These are phyloP conservation scores for Tinamus major DNA, from an alignment of 2,797 vertebrate species.

Conservation along the genomic window DNA sequence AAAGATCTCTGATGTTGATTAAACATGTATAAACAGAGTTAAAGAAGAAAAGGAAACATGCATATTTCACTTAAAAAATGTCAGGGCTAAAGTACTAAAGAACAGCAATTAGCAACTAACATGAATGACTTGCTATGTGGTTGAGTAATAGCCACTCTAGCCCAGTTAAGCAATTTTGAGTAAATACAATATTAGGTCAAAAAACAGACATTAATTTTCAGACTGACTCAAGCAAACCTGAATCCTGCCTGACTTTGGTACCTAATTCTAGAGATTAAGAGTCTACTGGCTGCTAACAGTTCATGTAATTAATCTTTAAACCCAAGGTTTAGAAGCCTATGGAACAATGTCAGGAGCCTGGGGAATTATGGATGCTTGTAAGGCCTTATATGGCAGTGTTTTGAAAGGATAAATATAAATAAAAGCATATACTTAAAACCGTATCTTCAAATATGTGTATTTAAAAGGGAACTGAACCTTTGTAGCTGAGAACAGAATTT, in stretches of 20 bases:
- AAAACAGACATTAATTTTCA: background rate
- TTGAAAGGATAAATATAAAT: background rate
- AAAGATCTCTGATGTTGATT: slow-evolving; percentile 62
- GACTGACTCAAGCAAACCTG: background rate
- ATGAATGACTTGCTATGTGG: background rate
- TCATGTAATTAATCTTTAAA: background rate
- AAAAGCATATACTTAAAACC: background rate
- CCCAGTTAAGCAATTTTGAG: background rate
- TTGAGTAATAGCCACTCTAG: background rate
- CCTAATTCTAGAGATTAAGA: background rate
- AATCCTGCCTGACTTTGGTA: background rate
- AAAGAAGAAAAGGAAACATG: background rate
- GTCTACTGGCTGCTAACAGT: background rate
- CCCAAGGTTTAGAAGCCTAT: background rate
- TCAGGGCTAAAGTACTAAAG: slow-evolving; percentile 21
- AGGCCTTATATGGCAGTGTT: background rate
- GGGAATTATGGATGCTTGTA: background rate
- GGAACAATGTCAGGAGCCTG: background rate
- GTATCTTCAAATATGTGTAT: background rate
- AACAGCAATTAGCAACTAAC: slow-evolving; percentile 19
- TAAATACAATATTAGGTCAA: slow-evolving; percentile 24
- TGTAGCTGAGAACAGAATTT: background rate
- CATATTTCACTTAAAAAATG: slow-evolving; percentile 48
- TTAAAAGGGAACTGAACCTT: background rate
- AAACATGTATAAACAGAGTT: slow-evolving; percentile 66